Conservation (phyloP, 2,113 vertebrate species). For the Gopherus evgoodei region DNA sequence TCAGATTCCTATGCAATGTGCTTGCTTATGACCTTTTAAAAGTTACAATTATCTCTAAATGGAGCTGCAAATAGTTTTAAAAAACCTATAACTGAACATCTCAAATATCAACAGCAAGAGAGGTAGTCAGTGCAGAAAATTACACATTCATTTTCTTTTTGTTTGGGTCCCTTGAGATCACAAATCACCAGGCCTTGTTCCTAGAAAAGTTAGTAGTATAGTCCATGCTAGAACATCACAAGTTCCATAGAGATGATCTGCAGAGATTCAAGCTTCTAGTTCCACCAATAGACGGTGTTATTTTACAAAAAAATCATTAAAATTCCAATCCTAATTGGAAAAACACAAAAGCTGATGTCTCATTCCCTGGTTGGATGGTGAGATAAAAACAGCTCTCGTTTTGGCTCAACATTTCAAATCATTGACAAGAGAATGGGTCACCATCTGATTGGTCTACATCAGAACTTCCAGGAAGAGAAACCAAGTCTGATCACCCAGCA, state of each 20-base stretch:
- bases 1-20: not conserved
- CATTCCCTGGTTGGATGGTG: no score
- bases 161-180: not conserved
- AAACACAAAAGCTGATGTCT: no score
- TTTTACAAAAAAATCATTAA: not conserved
- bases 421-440: no score
- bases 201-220: no score
- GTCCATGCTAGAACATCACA: not conserved
- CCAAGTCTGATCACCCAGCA: no score
- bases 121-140: not conserved
- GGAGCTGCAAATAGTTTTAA: not conserved
- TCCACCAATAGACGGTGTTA: not conserved
- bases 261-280: not conserved
- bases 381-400: no score
- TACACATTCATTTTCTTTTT: not conserved
- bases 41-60: not conserved
- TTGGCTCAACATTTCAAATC: no score
- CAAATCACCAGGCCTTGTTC: not conserved
- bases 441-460: no score
- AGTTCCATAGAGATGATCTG: not conserved
- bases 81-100: not conserved
- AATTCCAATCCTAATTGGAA: no score
- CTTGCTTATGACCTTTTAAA: not conserved
- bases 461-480: no score
- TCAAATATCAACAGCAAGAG: not conserved